Conservation (phyloP, 30 jellyfish, hydroid and myxozoan genomes). For the Aurelia coerulea region DNA sequence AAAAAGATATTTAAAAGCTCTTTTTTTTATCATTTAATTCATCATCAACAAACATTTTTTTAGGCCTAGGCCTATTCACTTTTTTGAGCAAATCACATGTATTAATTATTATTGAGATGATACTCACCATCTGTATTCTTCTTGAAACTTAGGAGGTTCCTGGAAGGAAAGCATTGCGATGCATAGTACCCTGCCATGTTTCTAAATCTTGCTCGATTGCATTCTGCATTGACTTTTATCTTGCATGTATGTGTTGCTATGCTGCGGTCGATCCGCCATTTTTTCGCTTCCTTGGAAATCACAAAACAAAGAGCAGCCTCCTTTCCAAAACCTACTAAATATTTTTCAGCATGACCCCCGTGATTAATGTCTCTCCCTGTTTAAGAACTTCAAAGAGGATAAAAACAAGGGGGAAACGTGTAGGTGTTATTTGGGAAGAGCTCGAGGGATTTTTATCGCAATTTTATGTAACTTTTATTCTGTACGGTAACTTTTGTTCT, state of each 20-base stretch:
- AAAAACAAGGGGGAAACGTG: too few relatives aligned
- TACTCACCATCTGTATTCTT: constrained; percentile 9
- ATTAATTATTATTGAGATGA: too few relatives aligned
- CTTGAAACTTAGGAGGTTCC: constrained; percentile 26
- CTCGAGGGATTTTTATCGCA: too few relatives aligned
- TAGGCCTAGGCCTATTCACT: too few relatives aligned
- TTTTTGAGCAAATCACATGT: too few relatives aligned
- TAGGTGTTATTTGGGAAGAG: too few relatives aligned
- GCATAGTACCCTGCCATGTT: constrained; percentile 21
- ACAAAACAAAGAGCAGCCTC: not conserved
- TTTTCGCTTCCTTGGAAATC: not conserved
- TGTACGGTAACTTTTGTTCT: too few relatives aligned
- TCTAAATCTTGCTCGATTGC: not conserved
- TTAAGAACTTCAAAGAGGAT: too few relatives aligned
- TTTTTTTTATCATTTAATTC: too few relatives aligned
- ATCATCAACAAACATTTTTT: too few relatives aligned
- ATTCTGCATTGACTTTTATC: not conserved
- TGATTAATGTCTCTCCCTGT: not conserved
- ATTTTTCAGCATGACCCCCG: not conserved
- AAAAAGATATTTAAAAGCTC: too few relatives aligned
- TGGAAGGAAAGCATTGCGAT: constrained; percentile 41
- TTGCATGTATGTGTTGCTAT: not conserved
- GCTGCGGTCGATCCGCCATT: constrained; percentile 18
- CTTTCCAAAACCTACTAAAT: not conserved
- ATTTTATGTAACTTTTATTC: too few relatives aligned